Conservation (phyloP, 2,888 invertebrate genomes). For the Sphinx pinastri region DNA sequence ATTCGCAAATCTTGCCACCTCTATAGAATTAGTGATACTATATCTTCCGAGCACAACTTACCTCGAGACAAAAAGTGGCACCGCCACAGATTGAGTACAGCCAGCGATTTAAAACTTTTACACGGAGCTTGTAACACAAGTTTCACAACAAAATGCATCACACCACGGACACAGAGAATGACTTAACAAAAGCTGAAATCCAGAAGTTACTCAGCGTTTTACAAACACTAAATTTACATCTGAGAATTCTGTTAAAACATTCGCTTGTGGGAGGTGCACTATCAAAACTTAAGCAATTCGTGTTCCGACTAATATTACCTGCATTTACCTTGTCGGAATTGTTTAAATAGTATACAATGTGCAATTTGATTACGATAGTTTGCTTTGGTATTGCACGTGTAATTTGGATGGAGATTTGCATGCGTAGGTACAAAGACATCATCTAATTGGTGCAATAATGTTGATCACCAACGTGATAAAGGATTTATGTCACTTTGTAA, state of each 20-base stretch:
- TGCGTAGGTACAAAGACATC: not conserved
- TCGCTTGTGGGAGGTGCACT: constrained; percentile 18
- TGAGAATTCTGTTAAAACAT: constrained; percentile 18
- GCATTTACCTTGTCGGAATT: constrained; percentile 40
- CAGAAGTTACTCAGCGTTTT: constrained; percentile 17
- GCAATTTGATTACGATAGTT: constrained; percentile 38
- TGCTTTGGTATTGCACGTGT: constrained; percentile 27
- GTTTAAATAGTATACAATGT: constrained; percentile 42
- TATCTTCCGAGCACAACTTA: too few relatives aligned
- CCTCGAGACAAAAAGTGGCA: too few relatives aligned
- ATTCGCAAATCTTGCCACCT: too few relatives aligned
- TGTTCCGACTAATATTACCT: constrained; percentile 38
- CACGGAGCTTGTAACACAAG: not conserved
- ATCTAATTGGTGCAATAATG: not conserved
- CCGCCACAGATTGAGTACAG: not conserved
- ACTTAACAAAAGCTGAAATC: constrained; percentile 3
- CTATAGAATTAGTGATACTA: too few relatives aligned
- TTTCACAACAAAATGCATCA: not conserved
- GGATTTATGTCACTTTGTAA: too few relatives aligned
- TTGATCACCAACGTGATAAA: too few relatives aligned
- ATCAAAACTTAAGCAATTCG: constrained; percentile 40
- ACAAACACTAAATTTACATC: constrained; percentile 18
- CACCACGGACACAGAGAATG: not conserved
- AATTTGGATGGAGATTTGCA: constrained; percentile 17
- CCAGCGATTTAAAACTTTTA: not conserved